phyloP scores from a whole-genome alignment of 2,113 vertebrate genomes.

The Sisor rabdophorus region DNA sequence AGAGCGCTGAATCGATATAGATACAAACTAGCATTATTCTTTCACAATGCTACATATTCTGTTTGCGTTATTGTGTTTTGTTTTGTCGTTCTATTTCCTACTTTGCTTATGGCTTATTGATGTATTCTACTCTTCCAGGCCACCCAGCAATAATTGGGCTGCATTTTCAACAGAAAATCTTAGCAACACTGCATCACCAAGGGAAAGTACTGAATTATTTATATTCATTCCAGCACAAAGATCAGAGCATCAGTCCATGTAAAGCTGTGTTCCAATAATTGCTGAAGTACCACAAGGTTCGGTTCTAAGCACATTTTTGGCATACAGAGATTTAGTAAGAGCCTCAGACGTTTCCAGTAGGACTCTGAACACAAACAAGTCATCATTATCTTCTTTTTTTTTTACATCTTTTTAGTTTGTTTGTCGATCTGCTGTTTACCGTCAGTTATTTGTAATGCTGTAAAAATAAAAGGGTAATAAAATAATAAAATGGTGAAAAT shows the following conservation, averaged over 20 bases:
- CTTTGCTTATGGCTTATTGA: background rate
- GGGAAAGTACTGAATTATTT: constrained; percentile 30
- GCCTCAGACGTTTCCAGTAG: background rate
- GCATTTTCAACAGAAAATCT: constrained; percentile 1
- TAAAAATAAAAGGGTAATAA: background rate
- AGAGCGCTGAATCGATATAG: background rate
- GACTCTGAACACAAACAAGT: constrained; percentile 19
- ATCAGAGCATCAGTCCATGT: constrained; percentile 46
- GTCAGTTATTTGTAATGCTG: background rate
- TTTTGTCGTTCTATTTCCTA: background rate
- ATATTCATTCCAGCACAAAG: background rate
- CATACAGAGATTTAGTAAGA: background rate
- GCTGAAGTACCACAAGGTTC: constrained; percentile 36
- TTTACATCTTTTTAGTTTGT: constrained; percentile 4
- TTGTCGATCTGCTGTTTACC: constrained; percentile 16
- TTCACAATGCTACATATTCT: background rate
- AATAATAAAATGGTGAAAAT: background rate
- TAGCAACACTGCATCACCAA: background rate
- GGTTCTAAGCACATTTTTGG: constrained; percentile 15
- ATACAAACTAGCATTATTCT: background rate
- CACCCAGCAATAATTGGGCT: background rate
- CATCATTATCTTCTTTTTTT: constrained; percentile 1
- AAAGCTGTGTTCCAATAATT: constrained; percentile 39
- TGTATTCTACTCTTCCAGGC: background rate
- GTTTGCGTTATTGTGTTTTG: background rate